Evolutionary conservation across 2,113 vertebrate species (phyloP).

Genomic region (Rhabdomys dilectus): DNA sequence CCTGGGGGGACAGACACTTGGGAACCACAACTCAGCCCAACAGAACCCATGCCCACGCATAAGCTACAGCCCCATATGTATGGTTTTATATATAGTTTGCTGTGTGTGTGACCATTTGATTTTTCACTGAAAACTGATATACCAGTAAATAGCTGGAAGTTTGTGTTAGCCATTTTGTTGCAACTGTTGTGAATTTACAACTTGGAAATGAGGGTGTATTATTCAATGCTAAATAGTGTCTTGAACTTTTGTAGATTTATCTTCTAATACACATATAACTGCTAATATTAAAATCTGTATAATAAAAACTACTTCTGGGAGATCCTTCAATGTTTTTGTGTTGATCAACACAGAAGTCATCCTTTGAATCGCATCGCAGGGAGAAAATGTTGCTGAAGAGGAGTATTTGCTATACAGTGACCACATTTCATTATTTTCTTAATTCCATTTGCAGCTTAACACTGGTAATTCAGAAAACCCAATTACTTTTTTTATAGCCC

Average conservation of each 20-base stretch:
- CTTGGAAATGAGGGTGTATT: neutral
- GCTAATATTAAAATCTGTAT: slow-evolving; percentile 43
- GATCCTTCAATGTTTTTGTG: neutral
- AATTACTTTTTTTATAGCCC: slow-evolving; percentile 67
- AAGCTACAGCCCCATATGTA: too few relatives aligned
- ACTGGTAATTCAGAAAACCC: slow-evolving; percentile 62
- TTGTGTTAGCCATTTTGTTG: neutral
- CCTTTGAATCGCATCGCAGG: neutral
- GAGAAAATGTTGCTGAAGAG: neutral
- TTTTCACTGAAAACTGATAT: neutral
- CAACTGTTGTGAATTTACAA: neutral
- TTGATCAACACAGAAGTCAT: neutral
- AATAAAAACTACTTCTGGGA: slow-evolving; percentile 20
- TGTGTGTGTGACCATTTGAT: neutral
- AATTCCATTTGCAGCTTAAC: neutral
- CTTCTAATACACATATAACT: neutral
- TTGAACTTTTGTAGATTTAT: neutral
- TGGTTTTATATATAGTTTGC: too few relatives aligned
- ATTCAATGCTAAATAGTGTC: neutral
- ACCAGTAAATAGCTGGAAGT: neutral
- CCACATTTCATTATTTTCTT: slow-evolving; percentile 42
- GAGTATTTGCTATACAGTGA: neutral
- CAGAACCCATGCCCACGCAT: too few relatives aligned
- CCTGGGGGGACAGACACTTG: too few relatives aligned
- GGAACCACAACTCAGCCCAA: too few relatives aligned